Conservation (phyloP, 2,888 invertebrate species). For the Drosophila birchii region DNA sequence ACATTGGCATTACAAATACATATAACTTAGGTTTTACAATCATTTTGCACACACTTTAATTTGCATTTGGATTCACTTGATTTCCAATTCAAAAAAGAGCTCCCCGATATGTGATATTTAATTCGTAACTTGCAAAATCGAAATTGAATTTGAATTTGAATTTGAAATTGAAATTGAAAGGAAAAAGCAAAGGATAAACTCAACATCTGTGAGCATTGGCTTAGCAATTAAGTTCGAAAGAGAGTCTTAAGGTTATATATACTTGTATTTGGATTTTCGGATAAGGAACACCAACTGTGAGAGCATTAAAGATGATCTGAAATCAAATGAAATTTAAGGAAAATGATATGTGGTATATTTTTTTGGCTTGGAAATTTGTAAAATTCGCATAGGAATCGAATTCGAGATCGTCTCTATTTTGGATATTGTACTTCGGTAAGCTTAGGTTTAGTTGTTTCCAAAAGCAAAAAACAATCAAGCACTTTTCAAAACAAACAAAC, state of each 20-base stretch:
- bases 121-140: constrained; percentile 63
- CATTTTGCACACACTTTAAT: constrained; percentile 68
- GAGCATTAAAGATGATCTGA: constrained; percentile 75
- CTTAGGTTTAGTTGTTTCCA: constrained; percentile 61
- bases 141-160: constrained; percentile 49
- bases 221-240: constrained; percentile 68
- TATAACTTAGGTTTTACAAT: constrained; percentile 52
- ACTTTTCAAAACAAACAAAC: constrained; percentile 2
- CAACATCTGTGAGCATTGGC: constrained; percentile 80
- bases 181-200: constrained; percentile 60
- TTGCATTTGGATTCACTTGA: constrained; percentile 65
- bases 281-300: constrained; percentile 49
- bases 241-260: constrained; percentile 38
- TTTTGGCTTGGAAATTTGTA: constrained; percentile 49
- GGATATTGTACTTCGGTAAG: constrained; percentile 59
- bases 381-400: constrained; percentile 52
- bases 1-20: constrained; percentile 56
- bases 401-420: constrained; percentile 63
- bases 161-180: constrained; percentile 37
- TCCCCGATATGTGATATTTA: constrained; percentile 83
- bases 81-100: constrained; percentile 79
- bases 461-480: constrained; percentile 56
- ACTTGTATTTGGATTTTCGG: constrained; percentile 59
- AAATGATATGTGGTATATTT: constrained; percentile 77
- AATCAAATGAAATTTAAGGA: constrained; percentile 48